Percentiles rank a stretch among this genome's conserved stretches.
Conservation (phyloP, 2,113 vertebrate genomes). For the Malaclemys terrapin region DNA sequence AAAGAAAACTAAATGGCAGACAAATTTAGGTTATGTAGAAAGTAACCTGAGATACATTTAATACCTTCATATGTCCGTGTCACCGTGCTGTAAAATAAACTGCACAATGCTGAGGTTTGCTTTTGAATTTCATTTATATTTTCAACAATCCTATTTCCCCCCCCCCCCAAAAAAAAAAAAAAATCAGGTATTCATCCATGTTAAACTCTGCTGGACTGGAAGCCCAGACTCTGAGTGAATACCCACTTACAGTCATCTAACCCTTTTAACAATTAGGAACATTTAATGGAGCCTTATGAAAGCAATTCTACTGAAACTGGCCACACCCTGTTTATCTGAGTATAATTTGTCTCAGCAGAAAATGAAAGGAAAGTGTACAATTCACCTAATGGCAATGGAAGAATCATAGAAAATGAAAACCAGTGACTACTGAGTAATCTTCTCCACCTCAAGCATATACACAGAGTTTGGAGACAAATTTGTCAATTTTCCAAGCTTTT, state of each 20-base stretch:
- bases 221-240: neutral
- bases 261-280: neutral
- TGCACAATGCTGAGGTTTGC: neutral
- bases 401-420: neutral
- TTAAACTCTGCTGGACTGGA: neutral
- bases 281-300: slow-evolving; percentile 5
- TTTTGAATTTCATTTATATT: neutral
- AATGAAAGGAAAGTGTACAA: neutral
- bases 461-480: neutral
- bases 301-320: neutral
- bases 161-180: neutral
- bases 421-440: neutral
- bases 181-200: neutral
- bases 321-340: neutral
- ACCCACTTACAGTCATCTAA: neutral
- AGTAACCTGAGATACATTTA: neutral
- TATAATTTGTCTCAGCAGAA: neutral
- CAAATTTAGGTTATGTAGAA: neutral
- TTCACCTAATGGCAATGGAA: accelerated
- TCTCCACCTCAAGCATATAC: neutral
- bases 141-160: neutral
- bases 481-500: neutral
- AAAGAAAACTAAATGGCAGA: neutral
- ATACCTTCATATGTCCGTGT: neutral
- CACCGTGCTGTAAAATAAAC: neutral